Base-by-base conservation (phyloP, 2,113 vertebrate species). In the Mungos mungo region DNA sequence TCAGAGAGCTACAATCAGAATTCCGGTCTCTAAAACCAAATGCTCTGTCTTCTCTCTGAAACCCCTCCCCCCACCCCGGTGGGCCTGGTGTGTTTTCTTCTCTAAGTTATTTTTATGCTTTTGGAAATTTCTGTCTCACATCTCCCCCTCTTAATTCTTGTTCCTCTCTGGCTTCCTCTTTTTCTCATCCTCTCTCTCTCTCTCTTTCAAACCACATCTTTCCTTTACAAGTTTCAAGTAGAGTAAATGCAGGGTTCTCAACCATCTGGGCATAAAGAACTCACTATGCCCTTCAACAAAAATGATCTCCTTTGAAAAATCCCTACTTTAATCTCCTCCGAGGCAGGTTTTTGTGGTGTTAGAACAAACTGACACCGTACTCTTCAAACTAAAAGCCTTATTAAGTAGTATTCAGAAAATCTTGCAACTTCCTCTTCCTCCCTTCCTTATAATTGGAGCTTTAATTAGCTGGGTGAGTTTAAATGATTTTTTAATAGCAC, bases 381-480 rank as follows among this genome's bases (percentile, higher is more conserved):
- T 69, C 94, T 93, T 98, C 97, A 33, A 77, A 83, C 94, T 85
- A 88, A 97, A 92, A 98, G 50, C 50, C 92, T 95, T 95, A 95
- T 95, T 97, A 96, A 97, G 38, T 82, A 60, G 96, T 76, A 82
- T 88, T 97, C 88, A 94, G 90, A 90, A 97, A 97, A 95, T 50
- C 88, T 72, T 79, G 88, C 97, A 57, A 80, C 89, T 98, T 96
- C 89, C 47, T 98, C 47, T 38, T 18, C 95, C 95, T 94, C 52
- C 35, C 95, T 94, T 90, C 69, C 72, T 95, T 88, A 3, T 94
- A 95, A 98, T 98, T 97, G 97, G 93, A 97, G 93, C 92, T 52
- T 93, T 97, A 41, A 98, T 98, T 97, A 98, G 98, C 97, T 97
- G 97, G 88, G 68, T 90, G 83, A 88, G 31, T 87, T 93, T 89